These are phyloP conservation scores for Agonopterix alstromeriana DNA, from an alignment of 2,888 invertebrate genomes.

Conservation along the genomic window DNA sequence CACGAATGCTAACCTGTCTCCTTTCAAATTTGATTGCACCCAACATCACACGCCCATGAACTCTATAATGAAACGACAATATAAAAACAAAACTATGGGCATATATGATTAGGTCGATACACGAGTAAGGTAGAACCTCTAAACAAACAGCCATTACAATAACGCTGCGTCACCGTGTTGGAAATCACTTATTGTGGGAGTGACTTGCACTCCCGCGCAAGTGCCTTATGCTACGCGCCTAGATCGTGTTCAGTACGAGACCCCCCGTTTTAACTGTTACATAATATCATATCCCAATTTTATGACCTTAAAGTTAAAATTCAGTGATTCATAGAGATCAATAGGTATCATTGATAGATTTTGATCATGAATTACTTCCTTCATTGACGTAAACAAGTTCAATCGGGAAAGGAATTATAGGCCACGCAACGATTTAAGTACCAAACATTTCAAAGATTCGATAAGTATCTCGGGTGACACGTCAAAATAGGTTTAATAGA, in stretches of 20 bases:
- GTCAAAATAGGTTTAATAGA: conserved; percentile 16
- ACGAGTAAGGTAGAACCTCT: conserved; percentile 75
- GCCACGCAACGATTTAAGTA: no score
- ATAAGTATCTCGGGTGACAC: conserved; percentile 32
- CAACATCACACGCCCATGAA: conserved; percentile 75
- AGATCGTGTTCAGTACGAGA: conserved; percentile 27
- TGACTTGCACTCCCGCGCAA: conserved; percentile 64
- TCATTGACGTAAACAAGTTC: no score
- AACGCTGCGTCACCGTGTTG: conserved; percentile 67
- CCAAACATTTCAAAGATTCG: conserved; percentile 7
- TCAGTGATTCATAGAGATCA: no score
- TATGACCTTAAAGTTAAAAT: no score
- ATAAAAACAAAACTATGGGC: conserved; percentile 76
- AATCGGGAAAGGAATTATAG: no score
- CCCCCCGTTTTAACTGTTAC: conserved; percentile 33
- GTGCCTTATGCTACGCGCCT: conserved; percentile 54
- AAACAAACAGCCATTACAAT: conserved; percentile 75
- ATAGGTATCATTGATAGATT: no score
- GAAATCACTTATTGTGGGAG: conserved; percentile 74
- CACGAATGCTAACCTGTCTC: conserved; percentile 64
- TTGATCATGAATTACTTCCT: no score
- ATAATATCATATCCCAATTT: conserved; percentile 11
- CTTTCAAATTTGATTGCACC: conserved; percentile 73
- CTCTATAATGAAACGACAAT: conserved; percentile 71
- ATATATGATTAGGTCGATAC: conserved; percentile 76